These are phyloP conservation scores for Mustelus asterias DNA, from an alignment of 2,113 vertebrate genomes.

Conservation along the genomic window DNA sequence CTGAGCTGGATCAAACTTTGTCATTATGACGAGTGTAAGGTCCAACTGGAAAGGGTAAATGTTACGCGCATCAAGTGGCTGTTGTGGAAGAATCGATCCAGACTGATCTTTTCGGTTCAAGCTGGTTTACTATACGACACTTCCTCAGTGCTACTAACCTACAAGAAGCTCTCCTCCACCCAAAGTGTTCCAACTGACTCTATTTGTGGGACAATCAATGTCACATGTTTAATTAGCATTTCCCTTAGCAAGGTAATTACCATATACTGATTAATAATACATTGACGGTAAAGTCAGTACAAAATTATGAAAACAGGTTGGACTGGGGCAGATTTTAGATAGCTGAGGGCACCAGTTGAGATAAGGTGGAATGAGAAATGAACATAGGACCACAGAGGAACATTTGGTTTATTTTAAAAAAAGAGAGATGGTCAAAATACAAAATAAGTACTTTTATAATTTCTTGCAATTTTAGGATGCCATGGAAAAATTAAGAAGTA, in stretches of 20 bases:
- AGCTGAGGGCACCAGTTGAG: background rate
- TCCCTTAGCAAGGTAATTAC: too few species aligned
- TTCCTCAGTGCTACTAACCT: too few species aligned
- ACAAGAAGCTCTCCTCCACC: too few species aligned
- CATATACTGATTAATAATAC: too few species aligned
- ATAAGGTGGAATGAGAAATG: background rate
- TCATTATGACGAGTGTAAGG: background rate
- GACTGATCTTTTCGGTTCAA: too few species aligned
- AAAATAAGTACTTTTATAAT: background rate
- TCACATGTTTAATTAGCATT: too few species aligned
- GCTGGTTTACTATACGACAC: too few species aligned
- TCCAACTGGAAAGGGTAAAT: background rate
- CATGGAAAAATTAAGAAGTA: background rate
- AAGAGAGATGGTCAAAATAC: background rate
- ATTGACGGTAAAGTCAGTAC: background rate
- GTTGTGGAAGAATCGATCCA: too few species aligned
- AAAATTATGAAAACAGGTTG: background rate
- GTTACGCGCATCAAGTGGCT: too few species aligned
- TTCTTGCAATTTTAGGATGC: background rate
- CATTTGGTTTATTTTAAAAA: background rate
- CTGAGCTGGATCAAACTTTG: background rate
- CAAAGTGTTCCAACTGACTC: too few species aligned
- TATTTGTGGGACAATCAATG: too few species aligned
- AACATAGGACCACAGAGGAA: background rate
- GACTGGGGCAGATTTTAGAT: background rate